phyloP scores from a whole-genome alignment of 2,797 vertebrate species.

The Agapornis canus region DNA sequence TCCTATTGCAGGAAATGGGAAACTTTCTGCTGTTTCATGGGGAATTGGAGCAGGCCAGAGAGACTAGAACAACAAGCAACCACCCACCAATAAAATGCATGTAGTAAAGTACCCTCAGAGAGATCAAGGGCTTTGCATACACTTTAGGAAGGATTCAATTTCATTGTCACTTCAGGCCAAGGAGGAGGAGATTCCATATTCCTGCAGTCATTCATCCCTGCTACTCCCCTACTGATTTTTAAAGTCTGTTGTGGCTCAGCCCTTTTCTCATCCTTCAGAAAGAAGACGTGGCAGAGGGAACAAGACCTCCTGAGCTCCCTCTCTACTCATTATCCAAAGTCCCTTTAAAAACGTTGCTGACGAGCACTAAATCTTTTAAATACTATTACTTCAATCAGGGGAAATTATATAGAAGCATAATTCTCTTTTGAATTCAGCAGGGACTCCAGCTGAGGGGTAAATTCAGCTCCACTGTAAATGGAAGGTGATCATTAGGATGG shows the following conservation, averaged over 20 bases:
- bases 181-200: conserved; percentile 26
- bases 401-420: not conserved
- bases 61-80: not conserved
- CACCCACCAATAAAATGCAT: conserved; percentile 3
- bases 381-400: not conserved
- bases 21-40: not conserved
- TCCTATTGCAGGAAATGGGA: not conserved
- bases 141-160: conserved; percentile 41
- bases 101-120: not conserved
- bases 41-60: conserved; percentile 1
- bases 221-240: not conserved
- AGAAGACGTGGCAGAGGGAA: not conserved
- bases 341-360: not conserved
- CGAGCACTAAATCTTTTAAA: not conserved
- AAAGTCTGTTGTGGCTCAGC: not conserved
- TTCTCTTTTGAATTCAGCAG: not conserved
- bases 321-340: not conserved
- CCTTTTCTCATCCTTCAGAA: not conserved
- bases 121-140: conserved; percentile 29
- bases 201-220: not conserved
- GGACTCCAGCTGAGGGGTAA: not conserved
- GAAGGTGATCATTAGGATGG: not conserved
- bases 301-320: not conserved
- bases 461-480: not conserved
- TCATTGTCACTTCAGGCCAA: conserved; percentile 26